Percentiles rank a stretch among this genome's conserved stretches.
These are phyloP conservation scores for Xestobium rufovillosum DNA, from an alignment of 2,888 invertebrate genomes.

Conservation along the genomic window DNA sequence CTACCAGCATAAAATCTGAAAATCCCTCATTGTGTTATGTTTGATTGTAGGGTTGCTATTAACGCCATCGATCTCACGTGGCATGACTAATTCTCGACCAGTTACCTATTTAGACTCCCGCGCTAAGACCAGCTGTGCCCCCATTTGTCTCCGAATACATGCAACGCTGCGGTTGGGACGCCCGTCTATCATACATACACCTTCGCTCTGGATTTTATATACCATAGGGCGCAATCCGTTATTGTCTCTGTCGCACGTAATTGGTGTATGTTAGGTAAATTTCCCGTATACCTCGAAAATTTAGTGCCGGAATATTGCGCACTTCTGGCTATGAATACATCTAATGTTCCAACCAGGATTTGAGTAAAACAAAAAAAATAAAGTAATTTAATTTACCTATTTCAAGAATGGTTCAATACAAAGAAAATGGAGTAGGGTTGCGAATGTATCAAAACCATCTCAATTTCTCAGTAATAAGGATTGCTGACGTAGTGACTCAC, in stretches of 20 bases:
- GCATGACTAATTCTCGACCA: constrained; percentile 37
- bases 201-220: neutral
- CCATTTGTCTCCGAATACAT: constrained; percentile 31
- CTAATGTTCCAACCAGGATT: too few species aligned
- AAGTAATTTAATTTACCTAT: too few species aligned
- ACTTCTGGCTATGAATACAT: too few species aligned
- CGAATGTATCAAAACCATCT: too few species aligned
- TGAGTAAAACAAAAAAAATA: too few species aligned
- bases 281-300: too few species aligned
- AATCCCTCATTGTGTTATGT: constrained; percentile 26
- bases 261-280: constrained; percentile 1
- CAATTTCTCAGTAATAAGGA: too few species aligned
- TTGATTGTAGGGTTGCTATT: constrained; percentile 35
- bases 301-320: too few species aligned
- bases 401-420: too few species aligned
- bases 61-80: constrained; percentile 36
- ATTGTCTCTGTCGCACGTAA: constrained; percentile 2
- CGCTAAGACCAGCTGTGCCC: constrained; percentile 35
- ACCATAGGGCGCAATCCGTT: constrained; percentile 2
- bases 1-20: too few species aligned
- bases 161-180: constrained; percentile 31
- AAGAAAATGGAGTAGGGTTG: too few species aligned
- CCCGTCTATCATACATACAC: constrained; percentile 32
- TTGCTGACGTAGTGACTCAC: too few species aligned
- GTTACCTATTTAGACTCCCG: constrained; percentile 33